Conservation (phyloP, 1,140 invertebrate species). For the Drosophila parabipectinata region DNA sequence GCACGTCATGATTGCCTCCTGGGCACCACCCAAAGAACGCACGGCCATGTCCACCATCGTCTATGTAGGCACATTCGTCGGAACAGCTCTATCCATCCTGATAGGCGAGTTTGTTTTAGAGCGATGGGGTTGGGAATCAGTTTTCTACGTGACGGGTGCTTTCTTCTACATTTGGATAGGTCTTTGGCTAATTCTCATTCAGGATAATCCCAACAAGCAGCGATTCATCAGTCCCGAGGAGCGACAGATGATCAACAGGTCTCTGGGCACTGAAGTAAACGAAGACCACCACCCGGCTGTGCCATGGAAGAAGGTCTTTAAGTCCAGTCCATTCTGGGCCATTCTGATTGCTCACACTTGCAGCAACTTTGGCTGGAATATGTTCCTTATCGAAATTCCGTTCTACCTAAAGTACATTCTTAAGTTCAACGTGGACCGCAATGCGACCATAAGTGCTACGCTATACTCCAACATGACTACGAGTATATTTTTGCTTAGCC, state of each 20-base stretch:
- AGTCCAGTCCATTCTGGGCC: slow-evolving; percentile 89
- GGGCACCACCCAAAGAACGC: slow-evolving; percentile 88
- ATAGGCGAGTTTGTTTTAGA: slow-evolving; percentile 89
- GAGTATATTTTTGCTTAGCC: slow-evolving; percentile 89
- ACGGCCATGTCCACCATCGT: slow-evolving; percentile 88
- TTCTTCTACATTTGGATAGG: slow-evolving; percentile 89
- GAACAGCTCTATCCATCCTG: slow-evolving; percentile 90
- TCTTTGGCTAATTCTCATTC: slow-evolving; percentile 88
- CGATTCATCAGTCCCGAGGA: slow-evolving; percentile 89
- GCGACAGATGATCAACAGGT: slow-evolving; percentile 87
- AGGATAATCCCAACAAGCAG: slow-evolving; percentile 90
- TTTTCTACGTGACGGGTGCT: slow-evolving; percentile 92
- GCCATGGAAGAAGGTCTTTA: slow-evolving; percentile 89
- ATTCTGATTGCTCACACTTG: slow-evolving; percentile 90
- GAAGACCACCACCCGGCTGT: slow-evolving; percentile 85
- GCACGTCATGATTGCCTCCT: slow-evolving; percentile 87
- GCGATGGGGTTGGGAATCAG: slow-evolving; percentile 88
- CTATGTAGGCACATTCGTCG: slow-evolving; percentile 89
- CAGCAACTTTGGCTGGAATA: slow-evolving; percentile 97
- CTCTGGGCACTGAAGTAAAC: slow-evolving; percentile 84
- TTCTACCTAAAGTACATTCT: slow-evolving; percentile 96
- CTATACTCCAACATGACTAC: slow-evolving; percentile 92
- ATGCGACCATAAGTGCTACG: slow-evolving; percentile 88
- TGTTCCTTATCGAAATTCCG: slow-evolving; percentile 95
- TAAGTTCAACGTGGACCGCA: slow-evolving; percentile 93